Conservation (phyloP, 2,888 invertebrate species). For the Meandrusa payeni region DNA sequence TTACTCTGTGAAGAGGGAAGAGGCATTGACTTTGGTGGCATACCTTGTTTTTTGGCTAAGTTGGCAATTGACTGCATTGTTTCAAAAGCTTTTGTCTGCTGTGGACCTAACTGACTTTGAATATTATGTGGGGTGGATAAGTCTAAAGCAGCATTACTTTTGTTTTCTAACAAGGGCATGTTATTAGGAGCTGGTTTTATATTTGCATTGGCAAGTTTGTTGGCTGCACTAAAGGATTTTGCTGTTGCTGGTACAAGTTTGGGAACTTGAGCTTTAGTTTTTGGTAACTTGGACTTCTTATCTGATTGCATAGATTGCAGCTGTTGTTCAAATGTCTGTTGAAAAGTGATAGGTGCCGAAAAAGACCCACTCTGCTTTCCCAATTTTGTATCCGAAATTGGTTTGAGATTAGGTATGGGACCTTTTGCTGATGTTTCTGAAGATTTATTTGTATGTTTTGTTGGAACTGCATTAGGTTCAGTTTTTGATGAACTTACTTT, state of each 20-base stretch:
- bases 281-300: conserved; percentile 65
- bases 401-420: conserved; percentile 73
- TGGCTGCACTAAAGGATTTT: conserved; percentile 60
- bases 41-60: conserved; percentile 71
- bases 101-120: conserved; percentile 61
- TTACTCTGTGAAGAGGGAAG: conserved; percentile 50
- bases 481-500: conserved; percentile 40
- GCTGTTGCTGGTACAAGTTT: conserved; percentile 69
- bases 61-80: conserved; percentile 78
- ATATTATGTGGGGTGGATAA: conserved; percentile 70
- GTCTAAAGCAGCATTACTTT: conserved; percentile 67
- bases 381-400: conserved; percentile 71
- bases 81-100: conserved; percentile 72
- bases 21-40: conserved; percentile 55
- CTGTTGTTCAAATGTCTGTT: conserved; percentile 77
- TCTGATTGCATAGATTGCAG: conserved; percentile 63
- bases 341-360: conserved; percentile 70
- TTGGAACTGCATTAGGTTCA: conserved; percentile 37
- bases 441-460: conserved; percentile 48
- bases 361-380: conserved; percentile 62
- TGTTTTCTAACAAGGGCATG: conserved; percentile 45
- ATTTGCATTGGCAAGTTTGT: conserved; percentile 49
- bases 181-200: conserved; percentile 43
- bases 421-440: conserved; percentile 68
- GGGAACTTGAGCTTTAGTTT: conserved; percentile 72